Evolutionary conservation across 35 echinoderm and acorn worm genomes (phyloP), one percentile per base, ranked within the genome.

Genomic region (Patiria miniata): DNA sequence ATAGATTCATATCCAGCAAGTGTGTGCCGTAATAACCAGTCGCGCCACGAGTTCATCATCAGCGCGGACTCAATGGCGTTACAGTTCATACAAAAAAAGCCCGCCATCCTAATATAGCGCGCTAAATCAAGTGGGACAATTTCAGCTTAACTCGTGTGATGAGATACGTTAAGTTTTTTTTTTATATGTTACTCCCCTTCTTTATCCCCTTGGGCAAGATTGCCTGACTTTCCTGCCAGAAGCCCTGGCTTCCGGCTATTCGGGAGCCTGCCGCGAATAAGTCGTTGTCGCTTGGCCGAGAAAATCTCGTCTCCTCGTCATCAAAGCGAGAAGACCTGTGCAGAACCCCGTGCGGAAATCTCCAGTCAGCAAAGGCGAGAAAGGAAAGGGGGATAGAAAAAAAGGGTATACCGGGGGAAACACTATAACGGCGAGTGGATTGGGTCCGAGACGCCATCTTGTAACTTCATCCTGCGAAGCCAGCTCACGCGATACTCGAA

Each of bases 191-290:
- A n/a, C n/a, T n/a, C n/a, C n/a, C n/a, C n/a, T n/a, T n/a, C 4
- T 6, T 14, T 5, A 73, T 73, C 14, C 65, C 65, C 65, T 30
- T 3, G 26, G 65, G 65, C 65, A 73, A 73, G 26, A 73, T 73
- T 30, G 65, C 65, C 65, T 34, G 65, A 73, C 65, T 73, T 73
- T 73, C 21, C 65, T 10, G 65, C 65, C 65, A 73, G 65, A 73
- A 73, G 65, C 65, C 34, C 21, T 32, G 9, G 65, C 65, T 73
- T 73, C 65, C 65, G 65, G 65, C 65, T 73, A 73, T 47, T 6
- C 42, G 42, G 42, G 42, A 47, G n/a, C 42, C 65, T 10, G 65
- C 26, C 65, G 65, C 21, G 14, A 34, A 30, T 73, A n/a, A 22
- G 65, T 73, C 29, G 65, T 73, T 73, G 65, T 73, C 65, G 42